Evolutionary conservation across 1,140 invertebrate genomes (phyloP), one percentile per base, ranked within the genome.

Genomic region (Atopsyche davidsoni): DNA sequence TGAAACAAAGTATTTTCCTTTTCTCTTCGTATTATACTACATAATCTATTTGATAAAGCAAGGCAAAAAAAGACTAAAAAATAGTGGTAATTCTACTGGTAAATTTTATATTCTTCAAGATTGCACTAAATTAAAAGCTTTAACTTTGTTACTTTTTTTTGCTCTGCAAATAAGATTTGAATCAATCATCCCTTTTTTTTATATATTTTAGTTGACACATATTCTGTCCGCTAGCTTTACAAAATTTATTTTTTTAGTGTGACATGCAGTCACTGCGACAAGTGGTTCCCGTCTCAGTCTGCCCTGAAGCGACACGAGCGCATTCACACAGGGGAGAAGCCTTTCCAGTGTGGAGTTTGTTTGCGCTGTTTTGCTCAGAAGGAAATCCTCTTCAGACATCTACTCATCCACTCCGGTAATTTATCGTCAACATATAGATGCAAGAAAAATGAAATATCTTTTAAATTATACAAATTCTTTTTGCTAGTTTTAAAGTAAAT

Each of bases 301-400:
- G 86, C 86, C 44, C 75, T 91, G 32, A 79, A 82, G 22, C 77
- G 88, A 14, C 89, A 92, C 63, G 81, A 81, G 70, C 76, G 87
- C 34, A 86, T 85, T 38, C 84, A 86, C 69, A 87, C 80, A 46
- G 81, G 86, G 3, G 81, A 87, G 59, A 82, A 86, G 60, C 88
- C 88, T 2, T 87, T 81, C 62, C 75, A 78, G 28, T 92, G 89
- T 64, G 75, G 77, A 4, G 72, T 79, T 22, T 92, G 89, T 64
- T 74, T 75, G 6, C 79, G 82, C 17, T 72, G 77, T 21, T 92
- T 90, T 63, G 80, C 86, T 1, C 82, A 89, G 63, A 81, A 85
- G 42, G 87, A 88, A 64, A 87, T 91, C 55, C 73, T 92, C 11
- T 75, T 84, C 21, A 78, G 89, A 0, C 91, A 95, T 68, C 77